A percentile compares a stretch with the other conserved stretches of the same genome.
These are phyloP conservation scores for Prochilodus magdalenae DNA, from an alignment of 2,113 vertebrate species.

Conservation along the genomic window DNA sequence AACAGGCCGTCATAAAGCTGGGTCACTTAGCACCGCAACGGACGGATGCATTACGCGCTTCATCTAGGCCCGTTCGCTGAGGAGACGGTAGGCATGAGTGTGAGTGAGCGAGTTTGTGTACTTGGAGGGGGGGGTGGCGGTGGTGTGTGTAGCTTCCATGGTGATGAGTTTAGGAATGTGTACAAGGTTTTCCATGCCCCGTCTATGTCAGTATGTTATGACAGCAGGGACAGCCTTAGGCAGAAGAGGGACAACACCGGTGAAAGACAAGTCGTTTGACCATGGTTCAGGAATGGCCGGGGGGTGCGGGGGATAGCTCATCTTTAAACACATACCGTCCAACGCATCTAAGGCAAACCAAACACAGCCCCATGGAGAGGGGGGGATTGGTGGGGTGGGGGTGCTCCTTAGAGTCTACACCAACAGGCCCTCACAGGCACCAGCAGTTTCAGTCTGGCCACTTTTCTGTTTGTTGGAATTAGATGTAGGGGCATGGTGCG, in stretches of 20 bases:
- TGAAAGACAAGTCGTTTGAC: constrained; percentile 76
- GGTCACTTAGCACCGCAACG: constrained; percentile 35
- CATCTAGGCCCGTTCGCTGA: not conserved
- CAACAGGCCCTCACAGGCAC: not conserved
- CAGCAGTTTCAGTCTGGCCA: not conserved
- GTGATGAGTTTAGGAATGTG: constrained; percentile 73
- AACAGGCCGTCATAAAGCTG: constrained; percentile 32
- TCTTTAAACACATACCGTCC: constrained; percentile 70
- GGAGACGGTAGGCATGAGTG: not conserved
- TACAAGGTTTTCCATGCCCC: constrained; percentile 75
- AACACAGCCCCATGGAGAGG: constrained; percentile 56
- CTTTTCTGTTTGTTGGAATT: not conserved
- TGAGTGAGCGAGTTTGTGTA: not conserved
- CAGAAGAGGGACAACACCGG: constrained; percentile 60
- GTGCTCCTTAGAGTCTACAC: not conserved
- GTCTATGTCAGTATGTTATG: constrained; percentile 69
- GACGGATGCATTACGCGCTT: constrained; percentile 13
- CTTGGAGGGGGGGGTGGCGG: not conserved
- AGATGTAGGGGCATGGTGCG: too few relatives aligned
- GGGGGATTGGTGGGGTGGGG: too few relatives aligned
- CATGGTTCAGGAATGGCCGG: constrained; percentile 64
- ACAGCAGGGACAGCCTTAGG: constrained; percentile 74
- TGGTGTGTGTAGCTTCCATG: constrained; percentile 67
- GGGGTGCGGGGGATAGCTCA: constrained; percentile 52
- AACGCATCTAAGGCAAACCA: constrained; percentile 64